Evolutionary conservation across 1,140 invertebrate genomes (phyloP).

Genomic region (Battus philenor): DNA sequence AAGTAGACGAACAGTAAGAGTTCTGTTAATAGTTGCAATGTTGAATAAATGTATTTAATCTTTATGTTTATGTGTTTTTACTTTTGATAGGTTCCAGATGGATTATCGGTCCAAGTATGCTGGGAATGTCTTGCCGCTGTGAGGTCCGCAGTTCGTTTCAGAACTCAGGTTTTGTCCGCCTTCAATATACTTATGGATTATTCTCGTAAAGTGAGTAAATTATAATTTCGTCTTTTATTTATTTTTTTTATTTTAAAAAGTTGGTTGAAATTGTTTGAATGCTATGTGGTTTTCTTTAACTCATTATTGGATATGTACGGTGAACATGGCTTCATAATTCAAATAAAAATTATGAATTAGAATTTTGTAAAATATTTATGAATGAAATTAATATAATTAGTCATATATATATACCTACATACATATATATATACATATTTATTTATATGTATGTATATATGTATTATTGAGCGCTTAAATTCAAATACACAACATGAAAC

Average conservation of each 20-base stretch:
- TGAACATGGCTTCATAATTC: no score
- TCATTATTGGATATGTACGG: no score
- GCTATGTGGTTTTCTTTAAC: no score
- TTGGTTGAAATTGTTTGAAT: no score
- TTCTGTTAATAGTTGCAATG: no score
- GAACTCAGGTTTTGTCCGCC: constrained; percentile 32
- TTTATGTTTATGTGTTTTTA: constrained; percentile 8
- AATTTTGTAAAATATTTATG: background rate
- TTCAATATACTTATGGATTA: constrained; percentile 49
- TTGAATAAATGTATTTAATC: background rate
- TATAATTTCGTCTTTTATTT: background rate
- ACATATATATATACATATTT: no score
- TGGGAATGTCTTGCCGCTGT: constrained; percentile 55
- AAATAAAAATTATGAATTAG: background rate
- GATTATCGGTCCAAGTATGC: constrained; percentile 50
- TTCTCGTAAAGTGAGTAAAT: constrained; percentile 40
- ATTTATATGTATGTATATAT: no score
- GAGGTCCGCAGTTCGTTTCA: constrained; percentile 26
- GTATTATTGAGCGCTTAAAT: no score
- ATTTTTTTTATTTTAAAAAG: constrained; percentile 8
- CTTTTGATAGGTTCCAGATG: constrained; percentile 50
- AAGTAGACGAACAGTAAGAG: no score
- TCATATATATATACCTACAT: no score
- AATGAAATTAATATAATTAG: no score
- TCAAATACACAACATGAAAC: no score